A percentile compares a stretch with the other conserved stretches of the same genome.
Conservation (phyloP, 2,113 vertebrate genomes). For the Cyanistes caeruleus region DNA sequence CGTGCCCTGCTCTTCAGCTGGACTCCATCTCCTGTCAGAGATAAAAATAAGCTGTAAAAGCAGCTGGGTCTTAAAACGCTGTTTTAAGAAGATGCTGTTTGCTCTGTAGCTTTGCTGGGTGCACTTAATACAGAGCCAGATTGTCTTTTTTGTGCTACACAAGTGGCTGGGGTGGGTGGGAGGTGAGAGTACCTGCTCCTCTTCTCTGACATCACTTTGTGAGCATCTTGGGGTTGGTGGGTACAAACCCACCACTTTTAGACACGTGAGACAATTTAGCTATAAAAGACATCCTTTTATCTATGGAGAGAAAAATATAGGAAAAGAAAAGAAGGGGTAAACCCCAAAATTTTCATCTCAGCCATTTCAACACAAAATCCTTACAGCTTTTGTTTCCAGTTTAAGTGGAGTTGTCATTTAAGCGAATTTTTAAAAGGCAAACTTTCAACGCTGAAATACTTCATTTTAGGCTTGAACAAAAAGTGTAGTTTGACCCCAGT, state of each 20-base stretch:
- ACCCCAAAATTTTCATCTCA: not conserved
- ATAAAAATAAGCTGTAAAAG: slow-evolving; percentile 19
- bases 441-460: not conserved
- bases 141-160: not conserved
- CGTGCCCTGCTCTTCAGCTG: not conserved
- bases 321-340: not conserved
- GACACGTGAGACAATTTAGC: not conserved
- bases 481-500: not conserved
- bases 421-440: not conserved
- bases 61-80: not conserved
- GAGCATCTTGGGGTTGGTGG: not conserved
- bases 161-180: not conserved
- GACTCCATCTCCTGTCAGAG: not conserved
- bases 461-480: not conserved
- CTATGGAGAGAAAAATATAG: not conserved
- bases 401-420: not conserved
- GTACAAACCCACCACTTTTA: not conserved
- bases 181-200: not conserved
- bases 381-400: not conserved
- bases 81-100: not conserved
- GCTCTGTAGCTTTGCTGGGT: fast-evolving
- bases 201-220: not conserved
- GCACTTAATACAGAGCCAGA: not conserved
- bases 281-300: not conserved
- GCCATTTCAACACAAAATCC: not conserved